A percentile compares a stretch with the other conserved stretches of the same genome.
These are phyloP conservation scores for Holacanthella duospinosa DNA, from an alignment of 2,888 invertebrate genomes.

Conservation along the genomic window DNA sequence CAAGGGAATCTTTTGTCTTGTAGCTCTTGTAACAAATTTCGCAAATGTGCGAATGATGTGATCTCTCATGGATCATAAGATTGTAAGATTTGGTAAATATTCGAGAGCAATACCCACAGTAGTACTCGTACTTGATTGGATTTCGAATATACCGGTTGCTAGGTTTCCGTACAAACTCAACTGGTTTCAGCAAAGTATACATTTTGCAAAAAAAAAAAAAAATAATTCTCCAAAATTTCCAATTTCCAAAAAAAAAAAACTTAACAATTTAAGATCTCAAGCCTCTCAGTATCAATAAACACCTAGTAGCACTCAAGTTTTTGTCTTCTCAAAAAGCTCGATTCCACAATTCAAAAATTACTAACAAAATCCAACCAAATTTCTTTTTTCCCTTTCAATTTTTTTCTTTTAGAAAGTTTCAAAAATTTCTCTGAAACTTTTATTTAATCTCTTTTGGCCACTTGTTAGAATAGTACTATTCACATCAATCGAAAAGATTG, in stretches of 20 bases:
- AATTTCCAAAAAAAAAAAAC: too few species aligned
- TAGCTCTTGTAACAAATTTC: constrained; percentile 4
- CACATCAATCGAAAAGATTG: too few species aligned
- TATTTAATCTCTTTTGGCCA: too few species aligned
- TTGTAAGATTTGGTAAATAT: not conserved
- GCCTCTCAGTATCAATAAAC: too few species aligned
- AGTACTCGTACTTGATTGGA: not conserved
- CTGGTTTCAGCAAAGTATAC: not conserved
- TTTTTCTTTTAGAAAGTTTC: too few species aligned
- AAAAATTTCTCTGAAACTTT: too few species aligned
- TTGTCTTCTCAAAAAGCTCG: not conserved
- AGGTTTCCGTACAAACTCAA: not conserved
- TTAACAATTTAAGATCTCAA: too few species aligned
- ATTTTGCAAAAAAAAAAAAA: not conserved
- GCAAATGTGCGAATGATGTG: not conserved
- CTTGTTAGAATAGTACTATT: too few species aligned
- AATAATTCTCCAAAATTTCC: too few species aligned
- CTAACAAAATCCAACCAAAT: not conserved
- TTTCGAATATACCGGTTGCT: constrained; percentile 2
- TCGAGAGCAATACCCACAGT: not conserved
- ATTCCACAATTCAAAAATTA: not conserved
- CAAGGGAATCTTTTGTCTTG: not conserved
- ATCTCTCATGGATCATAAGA: not conserved
- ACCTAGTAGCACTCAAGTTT: too few species aligned
- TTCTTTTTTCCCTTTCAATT: too few species aligned